Evolutionary conservation across 53 echinoderm and acorn worm genomes (phyloP).

Genomic region (Apostichopus leukothele): DNA sequence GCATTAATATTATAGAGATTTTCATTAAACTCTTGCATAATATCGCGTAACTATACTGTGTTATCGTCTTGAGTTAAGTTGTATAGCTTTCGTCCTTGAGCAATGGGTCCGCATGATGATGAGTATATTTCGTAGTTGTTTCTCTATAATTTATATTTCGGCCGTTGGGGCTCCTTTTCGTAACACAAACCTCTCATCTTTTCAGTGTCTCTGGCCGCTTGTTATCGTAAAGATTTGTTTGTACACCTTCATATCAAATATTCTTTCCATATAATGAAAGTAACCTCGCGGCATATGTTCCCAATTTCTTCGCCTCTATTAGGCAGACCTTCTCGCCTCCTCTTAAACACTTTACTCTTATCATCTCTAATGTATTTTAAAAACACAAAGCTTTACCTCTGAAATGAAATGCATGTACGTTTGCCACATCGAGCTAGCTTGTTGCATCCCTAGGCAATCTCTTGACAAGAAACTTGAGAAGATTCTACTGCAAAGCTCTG

Average conservation of each 20-base stretch:
- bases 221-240: not conserved
- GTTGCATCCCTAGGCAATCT: conserved; percentile 4
- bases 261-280: not conserved
- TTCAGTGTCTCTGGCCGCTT: not conserved
- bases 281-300: not conserved
- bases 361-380: conserved; percentile 38
- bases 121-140: too few relatives aligned
- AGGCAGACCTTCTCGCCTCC: conserved; percentile 14
- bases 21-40: too few relatives aligned
- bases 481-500: not conserved
- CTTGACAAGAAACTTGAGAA: not conserved
- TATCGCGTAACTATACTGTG: too few relatives aligned
- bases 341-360: conserved; percentile 10
- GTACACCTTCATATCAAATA: not conserved
- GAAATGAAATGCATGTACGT: not conserved
- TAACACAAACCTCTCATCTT: not conserved
- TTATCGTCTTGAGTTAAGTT: too few relatives aligned
- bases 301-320: not conserved
- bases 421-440: not conserved
- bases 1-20: too few relatives aligned
- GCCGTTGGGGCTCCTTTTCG: not conserved
- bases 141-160: not conserved
- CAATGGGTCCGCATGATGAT: too few relatives aligned
- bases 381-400: conserved; percentile 18
- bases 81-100: too few relatives aligned